phyloP scores from a whole-genome alignment of 2,888 invertebrate species.

The Chamaedrilus cognettii region DNA sequence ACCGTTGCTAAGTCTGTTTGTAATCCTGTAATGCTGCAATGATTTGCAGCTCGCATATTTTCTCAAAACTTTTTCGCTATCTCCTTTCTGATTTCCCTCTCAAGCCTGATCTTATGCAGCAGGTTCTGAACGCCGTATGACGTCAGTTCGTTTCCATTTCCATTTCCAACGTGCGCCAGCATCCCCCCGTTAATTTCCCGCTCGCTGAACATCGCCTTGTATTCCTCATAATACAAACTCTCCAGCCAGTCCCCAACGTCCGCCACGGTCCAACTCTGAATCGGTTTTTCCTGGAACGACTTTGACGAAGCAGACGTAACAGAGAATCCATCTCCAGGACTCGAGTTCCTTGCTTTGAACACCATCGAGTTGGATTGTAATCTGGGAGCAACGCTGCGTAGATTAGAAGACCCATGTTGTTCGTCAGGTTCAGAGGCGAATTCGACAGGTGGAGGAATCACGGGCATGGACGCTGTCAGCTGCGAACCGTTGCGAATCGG shows the following conservation, averaged over 20 bases:
- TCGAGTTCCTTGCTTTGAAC: neutral
- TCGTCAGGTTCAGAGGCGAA: slow-evolving; percentile 9
- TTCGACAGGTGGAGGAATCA: slow-evolving; percentile 17
- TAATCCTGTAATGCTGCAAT: too few relatives aligned
- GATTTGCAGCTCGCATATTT: too few relatives aligned
- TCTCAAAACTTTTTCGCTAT: neutral
- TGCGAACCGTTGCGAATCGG: slow-evolving; percentile 1
- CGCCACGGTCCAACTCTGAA: neutral
- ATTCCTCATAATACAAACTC: slow-evolving; percentile 11
- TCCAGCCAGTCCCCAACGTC: slow-evolving; percentile 18
- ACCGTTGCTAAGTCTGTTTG: too few relatives aligned
- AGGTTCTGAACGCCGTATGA: slow-evolving; percentile 7
- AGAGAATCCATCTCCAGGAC: neutral
- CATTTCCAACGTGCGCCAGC: slow-evolving; percentile 1
- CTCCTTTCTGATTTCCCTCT: slow-evolving; percentile 7
- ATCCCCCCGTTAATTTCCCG: slow-evolving; percentile 9
- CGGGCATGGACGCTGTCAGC: neutral
- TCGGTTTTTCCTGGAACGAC: neutral
- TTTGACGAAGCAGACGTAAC: neutral
- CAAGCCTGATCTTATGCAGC: slow-evolving; percentile 13
- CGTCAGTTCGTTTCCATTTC: slow-evolving; percentile 4
- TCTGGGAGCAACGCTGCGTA: neutral
- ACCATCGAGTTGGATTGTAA: slow-evolving; percentile 14
- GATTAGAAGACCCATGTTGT: neutral
- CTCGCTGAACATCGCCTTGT: slow-evolving; percentile 1